Evolutionary conservation across 2,797 vertebrate species (phyloP).

Genomic region (Anolis apletophallus): DNA sequence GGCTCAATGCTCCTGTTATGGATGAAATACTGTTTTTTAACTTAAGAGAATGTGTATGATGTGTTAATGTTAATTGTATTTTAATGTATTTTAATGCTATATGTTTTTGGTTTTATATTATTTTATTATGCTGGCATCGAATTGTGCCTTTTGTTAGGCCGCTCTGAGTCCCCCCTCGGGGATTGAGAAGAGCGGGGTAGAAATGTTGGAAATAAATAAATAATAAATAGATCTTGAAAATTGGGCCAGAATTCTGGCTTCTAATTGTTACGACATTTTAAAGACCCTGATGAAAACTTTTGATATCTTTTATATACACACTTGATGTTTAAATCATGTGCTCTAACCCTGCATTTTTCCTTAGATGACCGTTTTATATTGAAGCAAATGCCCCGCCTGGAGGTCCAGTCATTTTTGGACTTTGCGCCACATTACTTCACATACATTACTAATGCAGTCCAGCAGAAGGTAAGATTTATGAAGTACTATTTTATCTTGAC

Average conservation of each 20-base stretch:
- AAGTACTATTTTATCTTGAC: not conserved
- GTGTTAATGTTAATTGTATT: too few relatives aligned
- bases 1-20: too few relatives aligned
- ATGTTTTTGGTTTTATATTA: too few relatives aligned
- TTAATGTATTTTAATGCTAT: too few relatives aligned
- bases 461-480: conserved; percentile 88
- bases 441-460: conserved; percentile 95
- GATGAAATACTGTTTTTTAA: too few relatives aligned
- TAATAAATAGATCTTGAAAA: not conserved
- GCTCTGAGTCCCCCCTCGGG: too few relatives aligned
- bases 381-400: conserved; percentile 98
- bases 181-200: too few relatives aligned
- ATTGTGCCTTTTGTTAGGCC: too few relatives aligned
- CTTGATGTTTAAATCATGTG: not conserved
- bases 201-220: too few relatives aligned
- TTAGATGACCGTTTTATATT: conserved; percentile 97
- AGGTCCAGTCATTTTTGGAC: conserved; percentile 98
- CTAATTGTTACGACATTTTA: not conserved
- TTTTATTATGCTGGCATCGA: too few relatives aligned
- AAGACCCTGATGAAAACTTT: not conserved
- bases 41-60: too few relatives aligned
- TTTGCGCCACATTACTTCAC: conserved; percentile 98
- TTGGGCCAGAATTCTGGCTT: not conserved
- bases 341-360: not conserved
- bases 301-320: not conserved